A percentile compares a stretch with the other conserved stretches of the same genome.
Conservation (phyloP, 2,888 invertebrate genomes). For the Ectobius pallidus region DNA sequence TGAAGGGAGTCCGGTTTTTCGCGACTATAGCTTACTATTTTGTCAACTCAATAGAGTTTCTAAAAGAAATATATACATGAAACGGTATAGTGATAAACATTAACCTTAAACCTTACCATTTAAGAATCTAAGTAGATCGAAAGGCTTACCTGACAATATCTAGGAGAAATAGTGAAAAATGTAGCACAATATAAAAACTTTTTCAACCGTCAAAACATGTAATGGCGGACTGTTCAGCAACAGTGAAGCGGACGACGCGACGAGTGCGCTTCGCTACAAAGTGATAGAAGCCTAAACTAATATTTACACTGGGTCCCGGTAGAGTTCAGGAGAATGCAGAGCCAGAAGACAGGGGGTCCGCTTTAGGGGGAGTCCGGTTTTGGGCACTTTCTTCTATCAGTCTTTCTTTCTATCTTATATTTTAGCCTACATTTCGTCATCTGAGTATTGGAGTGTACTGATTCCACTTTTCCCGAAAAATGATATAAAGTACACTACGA, state of each 20-base stretch:
- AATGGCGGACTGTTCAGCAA: too few relatives aligned
- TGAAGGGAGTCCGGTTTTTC: too few relatives aligned
- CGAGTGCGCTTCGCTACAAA: not conserved
- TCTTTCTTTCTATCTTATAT: too few relatives aligned
- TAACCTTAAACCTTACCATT: conserved; percentile 28
- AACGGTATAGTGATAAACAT: conserved; percentile 31
- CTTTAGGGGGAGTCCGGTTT: not conserved
- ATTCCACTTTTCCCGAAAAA: too few relatives aligned
- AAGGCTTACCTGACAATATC: conserved; percentile 29
- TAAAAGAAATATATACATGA: not conserved
- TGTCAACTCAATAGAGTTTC: conserved; percentile 23
- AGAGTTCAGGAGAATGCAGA: too few relatives aligned
- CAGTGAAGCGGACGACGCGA: not conserved
- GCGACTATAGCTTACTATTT: not conserved
- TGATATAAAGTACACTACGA: too few relatives aligned
- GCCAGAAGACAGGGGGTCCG: not conserved
- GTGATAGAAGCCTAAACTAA: too few relatives aligned
- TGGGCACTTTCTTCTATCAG: too few relatives aligned
- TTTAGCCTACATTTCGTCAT: too few relatives aligned
- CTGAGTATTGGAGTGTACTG: too few relatives aligned
- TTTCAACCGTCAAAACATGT: too few relatives aligned
- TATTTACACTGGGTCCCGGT: too few relatives aligned
- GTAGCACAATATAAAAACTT: conserved; percentile 24
- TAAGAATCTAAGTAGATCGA: conserved; percentile 28
- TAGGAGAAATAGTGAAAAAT: conserved; percentile 33